phyloP scores from a whole-genome alignment of 1,140 invertebrate genomes.

The Trigoniulus corallinus region DNA sequence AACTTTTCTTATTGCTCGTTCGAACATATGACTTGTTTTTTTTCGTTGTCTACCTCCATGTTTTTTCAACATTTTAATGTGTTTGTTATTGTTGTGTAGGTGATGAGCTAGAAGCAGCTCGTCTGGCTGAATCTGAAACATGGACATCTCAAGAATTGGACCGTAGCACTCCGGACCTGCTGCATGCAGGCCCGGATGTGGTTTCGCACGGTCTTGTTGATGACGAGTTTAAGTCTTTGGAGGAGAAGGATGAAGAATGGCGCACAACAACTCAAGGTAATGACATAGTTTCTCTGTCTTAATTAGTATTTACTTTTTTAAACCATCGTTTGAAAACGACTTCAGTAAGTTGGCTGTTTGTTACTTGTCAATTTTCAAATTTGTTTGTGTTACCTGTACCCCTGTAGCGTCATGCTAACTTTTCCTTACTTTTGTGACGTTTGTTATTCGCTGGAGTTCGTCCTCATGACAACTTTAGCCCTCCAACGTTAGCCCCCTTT shows the following conservation, averaged over 20 bases:
- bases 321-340: background rate
- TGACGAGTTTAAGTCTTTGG: background rate
- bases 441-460: too few species aligned
- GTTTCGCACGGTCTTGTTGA: background rate
- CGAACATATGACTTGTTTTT: too few species aligned
- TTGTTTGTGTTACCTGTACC: too few species aligned
- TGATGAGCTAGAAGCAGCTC: background rate
- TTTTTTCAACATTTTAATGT: too few species aligned
- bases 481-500: too few species aligned
- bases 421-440: too few species aligned
- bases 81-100: background rate
- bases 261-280: background rate
- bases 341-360: background rate
- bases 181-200: background rate
- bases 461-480: too few species aligned
- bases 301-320: too few species aligned
- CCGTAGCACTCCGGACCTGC: background rate
- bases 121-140: conserved; percentile 2
- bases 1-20: too few species aligned
- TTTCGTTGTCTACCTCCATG: too few species aligned
- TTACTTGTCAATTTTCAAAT: too few species aligned
- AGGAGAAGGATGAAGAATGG: background rate
- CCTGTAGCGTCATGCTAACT: too few species aligned
- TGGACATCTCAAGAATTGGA: conserved; percentile 4
- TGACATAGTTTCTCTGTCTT: background rate